Evolutionary conservation across 1,140 invertebrate genomes (phyloP).

Genomic region (Heliothis subflexa): DNA sequence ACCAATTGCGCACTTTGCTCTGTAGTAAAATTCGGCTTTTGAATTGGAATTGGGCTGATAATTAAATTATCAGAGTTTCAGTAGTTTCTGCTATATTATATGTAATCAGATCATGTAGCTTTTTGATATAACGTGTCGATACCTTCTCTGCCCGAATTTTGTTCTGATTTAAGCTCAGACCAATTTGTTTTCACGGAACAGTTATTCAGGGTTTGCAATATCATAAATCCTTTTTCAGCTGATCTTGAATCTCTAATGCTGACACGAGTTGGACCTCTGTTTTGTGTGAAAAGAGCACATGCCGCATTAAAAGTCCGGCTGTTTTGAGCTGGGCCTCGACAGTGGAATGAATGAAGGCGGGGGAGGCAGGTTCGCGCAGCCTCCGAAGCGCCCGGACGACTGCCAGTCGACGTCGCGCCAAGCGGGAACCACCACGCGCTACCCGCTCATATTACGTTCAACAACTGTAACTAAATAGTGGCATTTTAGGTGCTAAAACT

Average conservation of each 20-base stretch:
- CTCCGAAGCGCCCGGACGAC: conserved; percentile 72
- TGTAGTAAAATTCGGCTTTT: no score
- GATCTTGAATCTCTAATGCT: conserved; percentile 57
- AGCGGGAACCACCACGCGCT: conserved; percentile 69
- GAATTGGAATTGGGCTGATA: no score
- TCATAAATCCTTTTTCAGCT: conserved; percentile 57
- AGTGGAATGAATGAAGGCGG: conserved; percentile 79
- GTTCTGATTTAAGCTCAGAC: neutral
- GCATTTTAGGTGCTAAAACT: conserved; percentile 70
- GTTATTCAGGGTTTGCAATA: conserved; percentile 23
- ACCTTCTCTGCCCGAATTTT: neutral
- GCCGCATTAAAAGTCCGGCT: conserved; percentile 82
- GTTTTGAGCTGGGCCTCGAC: conserved; percentile 76
- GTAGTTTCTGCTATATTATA: no score
- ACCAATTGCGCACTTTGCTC: no score
- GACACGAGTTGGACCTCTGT: conserved; percentile 56
- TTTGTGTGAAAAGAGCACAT: conserved; percentile 76
- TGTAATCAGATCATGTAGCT: neutral
- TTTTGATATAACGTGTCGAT: neutral
- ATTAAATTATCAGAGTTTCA: no score
- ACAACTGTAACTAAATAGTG: conserved; percentile 73
- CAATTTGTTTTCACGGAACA: neutral
- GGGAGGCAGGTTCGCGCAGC: conserved; percentile 76
- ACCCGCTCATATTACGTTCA: conserved; percentile 54
- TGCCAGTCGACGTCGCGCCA: conserved; percentile 77